These are phyloP conservation scores for Coregonus ussuriensis DNA, from an alignment of 2,797 vertebrate species.

Conservation along the genomic window DNA sequence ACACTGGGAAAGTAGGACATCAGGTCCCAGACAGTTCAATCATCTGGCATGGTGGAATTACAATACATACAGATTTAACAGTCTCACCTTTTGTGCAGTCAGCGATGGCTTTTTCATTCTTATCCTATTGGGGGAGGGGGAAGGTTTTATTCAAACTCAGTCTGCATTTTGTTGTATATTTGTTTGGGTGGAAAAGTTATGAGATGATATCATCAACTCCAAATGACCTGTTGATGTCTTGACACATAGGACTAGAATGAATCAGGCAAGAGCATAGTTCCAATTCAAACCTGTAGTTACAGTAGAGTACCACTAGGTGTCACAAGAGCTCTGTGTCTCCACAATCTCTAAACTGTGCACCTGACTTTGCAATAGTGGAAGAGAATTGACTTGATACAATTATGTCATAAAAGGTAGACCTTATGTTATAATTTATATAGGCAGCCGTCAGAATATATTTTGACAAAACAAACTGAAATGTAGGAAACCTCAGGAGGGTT, in stretches of 20 bases:
- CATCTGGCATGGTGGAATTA: not conserved
- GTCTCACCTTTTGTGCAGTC: constrained; percentile 91
- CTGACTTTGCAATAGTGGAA: no score
- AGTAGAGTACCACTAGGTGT: not conserved
- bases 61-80: not conserved
- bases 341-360: no score
- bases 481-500: not conserved
- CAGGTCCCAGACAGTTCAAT: not conserved
- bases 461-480: not conserved
- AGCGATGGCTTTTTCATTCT: constrained; percentile 84
- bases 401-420: not conserved
- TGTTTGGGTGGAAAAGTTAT: not conserved
- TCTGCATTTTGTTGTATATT: not conserved
- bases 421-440: not conserved
- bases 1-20: not conserved
- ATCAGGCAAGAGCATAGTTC: not conserved
- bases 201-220: not conserved
- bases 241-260: not conserved
- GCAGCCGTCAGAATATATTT: not conserved
- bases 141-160: not conserved
- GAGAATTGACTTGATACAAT: no score
- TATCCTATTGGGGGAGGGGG: constrained; percentile 74
- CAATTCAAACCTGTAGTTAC: not conserved
- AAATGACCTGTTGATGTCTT: not conserved
- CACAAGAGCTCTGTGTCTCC: not conserved